Evolutionary conservation across 1,140 invertebrate genomes (phyloP), one percentile per base, ranked within the genome.

Genomic region (Potamilus streckersoni): DNA sequence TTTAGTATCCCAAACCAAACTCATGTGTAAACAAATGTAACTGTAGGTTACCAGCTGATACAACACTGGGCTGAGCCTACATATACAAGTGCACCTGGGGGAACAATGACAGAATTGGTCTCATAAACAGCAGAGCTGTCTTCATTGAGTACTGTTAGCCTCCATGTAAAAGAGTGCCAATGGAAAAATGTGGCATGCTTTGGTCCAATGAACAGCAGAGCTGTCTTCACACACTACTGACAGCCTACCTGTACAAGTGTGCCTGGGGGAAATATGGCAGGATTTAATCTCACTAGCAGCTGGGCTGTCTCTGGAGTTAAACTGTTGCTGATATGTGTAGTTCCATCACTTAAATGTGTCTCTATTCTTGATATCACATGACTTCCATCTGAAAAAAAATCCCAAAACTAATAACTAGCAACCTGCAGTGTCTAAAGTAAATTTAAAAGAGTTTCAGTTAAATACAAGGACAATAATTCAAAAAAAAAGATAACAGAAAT

Each of bases 321-420:
- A 31, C 82, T 83, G 11, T 82, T 84, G 74, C 86, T 89, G 31
- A 89, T 80, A 74, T 86, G 86, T 1, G 85, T 89, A 0, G 85
- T 84, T 4, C 88, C 88, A 82, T 89, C 88, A 80, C 86, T 88
- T 62, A 89, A 66, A 60, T 89, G 87, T 2, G 88, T 89, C 71
- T 89, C 87, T 59, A 89, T 87, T 16, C 86, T 76, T 11, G 88
- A 89, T 72, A 89, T 87, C 64, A 88, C 85, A 83, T 89, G 87
- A 65, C 86, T 85, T 17, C 87, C 88, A 79, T 89, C 87, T 88
- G 79, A 56, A 69, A 73, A 23, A 57, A n/a, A 65, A 62, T 58
- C 20, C 17, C 20, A 17, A 70, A 23, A 23, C 8, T 70, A 23
- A 14, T 14, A 58, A 38, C n/a, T 57, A 59, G 20, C 16, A 66